These are phyloP conservation scores for Drosophila trapezifrons DNA, from an alignment of 1,140 invertebrate species.

Conservation along the genomic window DNA sequence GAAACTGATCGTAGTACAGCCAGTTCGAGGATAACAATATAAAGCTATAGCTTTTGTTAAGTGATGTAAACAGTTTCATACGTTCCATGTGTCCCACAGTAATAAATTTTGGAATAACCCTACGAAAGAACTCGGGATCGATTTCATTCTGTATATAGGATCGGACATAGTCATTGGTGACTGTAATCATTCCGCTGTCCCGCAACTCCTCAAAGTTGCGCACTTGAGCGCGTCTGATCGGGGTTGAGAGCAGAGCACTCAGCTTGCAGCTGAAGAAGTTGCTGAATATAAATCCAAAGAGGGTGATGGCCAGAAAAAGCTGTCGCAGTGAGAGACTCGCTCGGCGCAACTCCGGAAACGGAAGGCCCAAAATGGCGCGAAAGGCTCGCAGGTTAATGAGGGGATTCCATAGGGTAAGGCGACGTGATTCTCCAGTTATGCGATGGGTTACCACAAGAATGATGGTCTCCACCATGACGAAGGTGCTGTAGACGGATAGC, in stretches of 20 bases:
- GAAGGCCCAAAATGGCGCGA: conserved; percentile 35
- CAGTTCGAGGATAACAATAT: neutral
- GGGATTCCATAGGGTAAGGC: neutral
- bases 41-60: conserved; percentile 9
- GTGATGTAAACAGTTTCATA: neutral
- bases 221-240: neutral
- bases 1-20: neutral
- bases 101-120: neutral
- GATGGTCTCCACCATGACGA: conserved; percentile 26
- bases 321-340: conserved; percentile 26
- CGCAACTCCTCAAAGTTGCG: conserved; percentile 31
- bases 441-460: conserved; percentile 3
- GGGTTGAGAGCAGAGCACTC: conserved; percentile 41
- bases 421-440: neutral
- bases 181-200: conserved; percentile 22
- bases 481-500: conserved; percentile 19
- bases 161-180: neutral
- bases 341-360: conserved; percentile 12
- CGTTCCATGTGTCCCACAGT: neutral
- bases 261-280: conserved; percentile 42
- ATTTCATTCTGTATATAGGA: neutral
- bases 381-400: conserved; percentile 40
- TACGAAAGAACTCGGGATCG: neutral
- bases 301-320: conserved; percentile 33
- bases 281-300: conserved; percentile 41